Evolutionary conservation across 1,140 invertebrate genomes (phyloP), one percentile per base, ranked within the genome.

Genomic region (Achatina immaculata): DNA sequence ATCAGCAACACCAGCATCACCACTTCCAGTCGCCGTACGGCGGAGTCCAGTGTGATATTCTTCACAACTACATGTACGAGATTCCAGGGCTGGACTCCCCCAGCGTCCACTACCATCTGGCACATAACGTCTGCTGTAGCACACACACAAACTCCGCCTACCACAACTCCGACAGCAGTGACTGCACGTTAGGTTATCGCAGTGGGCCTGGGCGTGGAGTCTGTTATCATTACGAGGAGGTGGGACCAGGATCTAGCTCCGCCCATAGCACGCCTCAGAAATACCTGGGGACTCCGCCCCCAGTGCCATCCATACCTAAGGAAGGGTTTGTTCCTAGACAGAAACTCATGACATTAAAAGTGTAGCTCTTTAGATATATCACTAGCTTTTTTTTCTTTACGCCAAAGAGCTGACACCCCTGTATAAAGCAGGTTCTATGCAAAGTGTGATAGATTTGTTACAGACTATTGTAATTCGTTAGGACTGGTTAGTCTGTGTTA

Each of bases 181-280:
- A 68, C 42, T 55, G 71, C 31, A 81, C 78, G 40, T 82, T 81
- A 2, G 31, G 78, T 1, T 81, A 80, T 68, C 79, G 81, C 79
- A 78, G 65, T 19, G 81, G 76, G 1, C 80, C 82, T 11, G 21
- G 69, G 24, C 34, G 62, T 55, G 65, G 69, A 21, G 75, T 71
- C 24, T 82, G 21, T 24, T 80, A 77, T 21, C 82, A 85, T 48
- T 85, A 85, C 65, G 84, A 85, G 71, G 84, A 85, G 69, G 84
- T 85, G 31, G 78, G 77, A 24, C 84, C 84, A 0, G 38, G 76
- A 14, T 66, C 76, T 16, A 48, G 55, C 75, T 65, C 77, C 40
- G 34, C 78, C 28, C 16, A 65, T 28, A 76, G 71, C 62, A 79
- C 78, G n/a, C 76, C 69, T n/a, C 58, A 66, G 19, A 72, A 48